Evolutionary conservation across 2,797 vertebrate genomes (phyloP), one percentile per base, ranked within the genome.

Genomic region (Oceanodroma leucorhoa): DNA sequence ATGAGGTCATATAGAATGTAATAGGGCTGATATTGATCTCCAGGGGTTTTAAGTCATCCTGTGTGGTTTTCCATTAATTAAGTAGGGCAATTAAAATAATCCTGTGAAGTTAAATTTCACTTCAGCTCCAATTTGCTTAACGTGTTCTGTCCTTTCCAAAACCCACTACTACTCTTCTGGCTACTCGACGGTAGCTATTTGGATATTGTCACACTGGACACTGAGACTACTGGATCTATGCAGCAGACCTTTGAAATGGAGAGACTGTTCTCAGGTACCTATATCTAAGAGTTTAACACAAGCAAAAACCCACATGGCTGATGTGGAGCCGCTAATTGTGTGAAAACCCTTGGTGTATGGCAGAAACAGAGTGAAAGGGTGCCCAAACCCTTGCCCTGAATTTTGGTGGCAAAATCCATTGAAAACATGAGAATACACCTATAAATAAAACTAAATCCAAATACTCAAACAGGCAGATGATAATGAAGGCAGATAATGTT

Each of bases 81-180:
- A 51, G 9, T 26, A 66, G 38, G n/a, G n/a, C 36, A 91, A 89
- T 90, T 90, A 90, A 91, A 93, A 93, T 85, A 86, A 87, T 73
- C 26, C 64, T 9, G 2, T 51, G 29, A 89, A 84, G 32, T 85
- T 79, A 82, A 84, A 70, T 87, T 95, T 94, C 19, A 18, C 13
- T 87, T 90, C 48, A 66, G 22, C 23, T 83, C 64, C 20, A 77
- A 30, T 91, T 84, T 90, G 24, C 34, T 64, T 87, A 67, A 50
- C 27, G 10, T 30, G 9, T 41, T 79, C 22, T 92, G 21, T 53
- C 32, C 51, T 83, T 79, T 89, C 32, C 38, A 54, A 90, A 87
- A 50, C 19, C 40, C 23, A 34, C 21, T 23, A 15, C n/a, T 48
- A 17, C n/a, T 40, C 64, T 77, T 64, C 70, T 67, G 70, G 48